These are phyloP conservation scores for Hypanus sabinus DNA, from an alignment of 2,113 vertebrate genomes.

Conservation along the genomic window DNA sequence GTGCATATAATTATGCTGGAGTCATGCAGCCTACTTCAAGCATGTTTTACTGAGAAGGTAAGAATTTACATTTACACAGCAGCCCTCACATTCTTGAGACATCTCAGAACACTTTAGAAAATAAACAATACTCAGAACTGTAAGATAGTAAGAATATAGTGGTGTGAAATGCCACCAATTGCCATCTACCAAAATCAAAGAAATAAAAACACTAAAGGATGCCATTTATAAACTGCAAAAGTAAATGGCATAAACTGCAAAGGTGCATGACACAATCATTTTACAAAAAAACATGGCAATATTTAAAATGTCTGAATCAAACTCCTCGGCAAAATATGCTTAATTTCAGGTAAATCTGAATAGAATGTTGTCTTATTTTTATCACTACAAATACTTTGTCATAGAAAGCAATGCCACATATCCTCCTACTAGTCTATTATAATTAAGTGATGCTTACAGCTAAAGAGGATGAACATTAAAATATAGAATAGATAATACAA, in stretches of 20 bases:
- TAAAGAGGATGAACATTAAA: not conserved
- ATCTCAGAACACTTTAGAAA: not conserved
- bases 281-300: not conserved
- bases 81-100: not conserved
- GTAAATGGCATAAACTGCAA: not conserved
- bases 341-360: not conserved
- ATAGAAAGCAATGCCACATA: not conserved
- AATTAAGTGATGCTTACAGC: not conserved
- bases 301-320: not conserved
- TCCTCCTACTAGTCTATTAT: not conserved
- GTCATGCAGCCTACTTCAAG: not conserved
- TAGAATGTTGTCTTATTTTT: constrained; percentile 21
- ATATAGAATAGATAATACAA: not conserved
- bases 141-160: no score
- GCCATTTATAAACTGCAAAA: not conserved
- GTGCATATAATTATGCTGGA: not conserved
- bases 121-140: no score
- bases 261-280: not conserved
- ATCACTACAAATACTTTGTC: not conserved
- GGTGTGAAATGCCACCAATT: no score
- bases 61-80: not conserved
- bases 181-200: no score
- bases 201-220: no score
- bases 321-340: not conserved
- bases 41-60: not conserved